phyloP scores from a whole-genome alignment of 2,888 invertebrate species.

The Dryobotodes eremita region DNA sequence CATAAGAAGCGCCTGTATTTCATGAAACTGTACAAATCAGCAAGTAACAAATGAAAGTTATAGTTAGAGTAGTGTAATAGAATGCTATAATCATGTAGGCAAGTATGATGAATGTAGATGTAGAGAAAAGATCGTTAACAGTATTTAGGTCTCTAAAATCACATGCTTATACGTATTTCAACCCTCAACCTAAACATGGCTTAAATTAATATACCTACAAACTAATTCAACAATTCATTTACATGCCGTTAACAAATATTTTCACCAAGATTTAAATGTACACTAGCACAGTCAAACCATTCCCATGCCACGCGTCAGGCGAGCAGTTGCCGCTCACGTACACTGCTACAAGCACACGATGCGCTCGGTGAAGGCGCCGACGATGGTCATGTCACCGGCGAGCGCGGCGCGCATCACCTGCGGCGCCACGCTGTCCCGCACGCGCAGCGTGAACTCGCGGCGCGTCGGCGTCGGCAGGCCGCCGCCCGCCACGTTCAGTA shows the following conservation, averaged over 20 bases:
- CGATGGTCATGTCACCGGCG: conserved; percentile 82
- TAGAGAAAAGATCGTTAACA: conserved; percentile 43
- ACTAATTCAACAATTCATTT: conserved; percentile 69
- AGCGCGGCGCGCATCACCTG: conserved; percentile 87
- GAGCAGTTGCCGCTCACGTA: conserved; percentile 5
- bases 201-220: conserved; percentile 60
- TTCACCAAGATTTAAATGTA: conserved; percentile 39
- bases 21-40: conserved; percentile 51
- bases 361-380: conserved; percentile 87
- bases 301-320: neutral
- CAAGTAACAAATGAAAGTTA: conserved; percentile 28
- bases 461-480: conserved; percentile 79
- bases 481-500: conserved; percentile 81
- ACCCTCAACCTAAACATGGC: conserved; percentile 51
- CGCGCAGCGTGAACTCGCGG: conserved; percentile 85
- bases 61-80: conserved; percentile 24
- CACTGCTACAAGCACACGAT: conserved; percentile 84
- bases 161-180: conserved; percentile 54
- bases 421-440: conserved; percentile 81
- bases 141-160: conserved; percentile 50
- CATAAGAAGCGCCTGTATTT: conserved; percentile 63
- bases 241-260: conserved; percentile 52
- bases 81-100: conserved; percentile 25
- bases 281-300: conserved; percentile 34
- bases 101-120: conserved; percentile 40